phyloP scores from a whole-genome alignment of 2,888 invertebrate species.

The Ophioninae sp. region DNA sequence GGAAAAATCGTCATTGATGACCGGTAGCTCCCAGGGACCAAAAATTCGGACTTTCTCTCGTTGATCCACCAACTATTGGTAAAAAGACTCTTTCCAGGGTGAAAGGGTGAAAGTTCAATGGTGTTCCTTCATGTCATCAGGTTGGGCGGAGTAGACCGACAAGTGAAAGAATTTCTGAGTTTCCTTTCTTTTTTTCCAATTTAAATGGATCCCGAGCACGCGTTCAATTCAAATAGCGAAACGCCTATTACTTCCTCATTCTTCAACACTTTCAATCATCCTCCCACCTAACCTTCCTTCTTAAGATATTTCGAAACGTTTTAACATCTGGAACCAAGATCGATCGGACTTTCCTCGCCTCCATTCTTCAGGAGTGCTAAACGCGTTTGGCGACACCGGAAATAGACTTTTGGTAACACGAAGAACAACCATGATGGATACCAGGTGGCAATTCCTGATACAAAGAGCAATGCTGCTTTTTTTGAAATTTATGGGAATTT shows the following conservation, averaged over 20 bases:
- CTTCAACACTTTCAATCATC: constrained; percentile 39
- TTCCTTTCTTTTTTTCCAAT: constrained; percentile 34
- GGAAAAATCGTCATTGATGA: no score
- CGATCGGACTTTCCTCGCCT: constrained; percentile 60
- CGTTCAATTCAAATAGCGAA: constrained; percentile 9
- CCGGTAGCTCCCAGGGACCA: constrained; percentile 11
- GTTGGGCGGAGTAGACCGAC: constrained; percentile 49
- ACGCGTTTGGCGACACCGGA: constrained; percentile 40
- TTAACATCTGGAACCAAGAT: constrained; percentile 69
- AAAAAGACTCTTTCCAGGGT: constrained; percentile 30
- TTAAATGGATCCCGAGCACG: constrained; percentile 39
- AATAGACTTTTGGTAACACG: constrained; percentile 28
- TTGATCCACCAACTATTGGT: constrained; percentile 14
- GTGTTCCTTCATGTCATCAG: constrained; percentile 8
- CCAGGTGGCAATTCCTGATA: no score
- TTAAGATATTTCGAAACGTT: constrained; percentile 44
- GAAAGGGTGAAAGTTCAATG: constrained; percentile 50
- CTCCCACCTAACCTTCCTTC: constrained; percentile 29
- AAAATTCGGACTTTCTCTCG: constrained; percentile 12
- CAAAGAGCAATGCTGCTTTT: no score
- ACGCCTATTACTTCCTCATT: constrained; percentile 21
- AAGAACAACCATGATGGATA: no score
- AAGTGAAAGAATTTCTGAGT: constrained; percentile 56
- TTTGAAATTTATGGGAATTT: no score
- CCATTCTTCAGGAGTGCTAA: constrained; percentile 34